Percentiles rank a stretch among this genome's conserved stretches.
phyloP scores from a whole-genome alignment of 2,113 vertebrate genomes.

The Bungarus multicinctus region DNA sequence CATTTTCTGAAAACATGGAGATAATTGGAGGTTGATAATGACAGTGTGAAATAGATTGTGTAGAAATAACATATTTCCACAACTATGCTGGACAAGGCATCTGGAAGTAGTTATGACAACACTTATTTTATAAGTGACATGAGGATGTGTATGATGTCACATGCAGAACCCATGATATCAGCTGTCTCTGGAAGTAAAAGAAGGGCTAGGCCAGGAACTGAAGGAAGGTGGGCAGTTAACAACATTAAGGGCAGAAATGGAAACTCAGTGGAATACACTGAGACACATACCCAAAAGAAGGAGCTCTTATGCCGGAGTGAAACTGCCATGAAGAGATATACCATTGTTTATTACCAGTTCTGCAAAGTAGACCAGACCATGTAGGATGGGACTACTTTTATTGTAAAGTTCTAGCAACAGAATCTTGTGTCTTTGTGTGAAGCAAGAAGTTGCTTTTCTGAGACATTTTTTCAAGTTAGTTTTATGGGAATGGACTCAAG shows the following conservation, averaged over 20 bases:
- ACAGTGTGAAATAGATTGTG: neutral
- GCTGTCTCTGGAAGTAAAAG: neutral
- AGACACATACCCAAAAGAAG: neutral
- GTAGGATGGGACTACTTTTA: neutral
- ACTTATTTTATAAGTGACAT: neutral
- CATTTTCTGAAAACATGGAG: neutral
- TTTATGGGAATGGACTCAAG: neutral
- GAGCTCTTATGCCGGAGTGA: neutral
- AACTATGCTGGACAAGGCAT: neutral
- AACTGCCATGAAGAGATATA: neutral
- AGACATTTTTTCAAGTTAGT: neutral
- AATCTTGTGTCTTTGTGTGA: neutral
- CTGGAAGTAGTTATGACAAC: neutral
- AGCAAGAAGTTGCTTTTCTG: neutral
- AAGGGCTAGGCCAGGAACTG: neutral
- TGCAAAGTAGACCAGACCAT: neutral
- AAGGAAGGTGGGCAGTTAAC: neutral
- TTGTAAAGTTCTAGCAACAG: neutral
- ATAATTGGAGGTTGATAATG: neutral
- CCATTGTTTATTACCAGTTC: neutral
- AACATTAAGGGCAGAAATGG: neutral
- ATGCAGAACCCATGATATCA: neutral
- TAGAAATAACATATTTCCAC: too few relatives aligned
- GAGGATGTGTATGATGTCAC: neutral
- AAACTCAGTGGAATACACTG: neutral